Evolutionary conservation across 2,797 vertebrate species (phyloP), one percentile per base, ranked within the genome.

Genomic region (Notoglanidium macrostoma): DNA sequence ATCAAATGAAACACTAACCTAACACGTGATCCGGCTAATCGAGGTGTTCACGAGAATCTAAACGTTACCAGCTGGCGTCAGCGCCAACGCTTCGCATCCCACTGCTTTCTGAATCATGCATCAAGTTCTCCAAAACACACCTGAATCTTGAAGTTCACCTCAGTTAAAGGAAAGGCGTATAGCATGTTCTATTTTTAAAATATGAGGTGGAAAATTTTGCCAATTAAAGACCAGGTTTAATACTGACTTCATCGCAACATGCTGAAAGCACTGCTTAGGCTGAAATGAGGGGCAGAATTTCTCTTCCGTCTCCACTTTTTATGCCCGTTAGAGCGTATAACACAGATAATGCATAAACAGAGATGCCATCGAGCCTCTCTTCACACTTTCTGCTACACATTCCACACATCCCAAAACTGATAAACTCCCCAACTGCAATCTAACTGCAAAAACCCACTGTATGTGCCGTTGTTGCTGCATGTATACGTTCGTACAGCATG

Each of bases 321-420:
- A 46, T 46, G 44, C 55, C 74, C 5, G 57, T 87, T 67, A 83
- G 32, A 83, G 51, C 44, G 44, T n/a, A 70, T 83, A 81, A 74
- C 51, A 51, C 29, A 21, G 26, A 70, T 74, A 80, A 79, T 40
- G 74, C 40, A 15, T 23, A 44, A 80, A 78, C 29, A 57, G 29
- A 78, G 51, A 57, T 57, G 57, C 51, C 29, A 78, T 78, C 29
- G 57, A 21, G 21, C 21, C 2, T 61, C 35, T 14, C 55, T 44
- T 40, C 55, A 59, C 54, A 80, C 32, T 6, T 57, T 23, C 29
- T 29, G 6, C 49, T 76, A 49, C 46, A 15, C 14, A 49, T 74
- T 77, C 46, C 49, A 74, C 26, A 54, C 46, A 54, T 49, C 46
- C 17, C 23, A 23, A 76, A 76, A 10, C 5, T 1, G 14, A 17